phyloP scores from a whole-genome alignment of 2,113 vertebrate genomes.

The Leucosticte australis region DNA sequence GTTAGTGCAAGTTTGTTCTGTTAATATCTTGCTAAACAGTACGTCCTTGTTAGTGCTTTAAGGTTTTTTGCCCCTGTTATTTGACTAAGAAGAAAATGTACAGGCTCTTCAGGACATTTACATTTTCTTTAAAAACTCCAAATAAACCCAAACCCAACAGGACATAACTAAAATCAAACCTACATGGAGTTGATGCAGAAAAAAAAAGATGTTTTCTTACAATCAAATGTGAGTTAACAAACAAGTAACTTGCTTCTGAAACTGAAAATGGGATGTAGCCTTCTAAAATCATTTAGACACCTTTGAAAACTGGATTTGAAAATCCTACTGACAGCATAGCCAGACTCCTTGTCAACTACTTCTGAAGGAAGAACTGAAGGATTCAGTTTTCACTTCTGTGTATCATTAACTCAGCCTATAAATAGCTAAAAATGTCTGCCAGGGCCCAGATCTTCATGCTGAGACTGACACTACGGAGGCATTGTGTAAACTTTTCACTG shows the following conservation, averaged over 20 bases:
- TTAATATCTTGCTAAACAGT: not conserved
- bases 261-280: not conserved
- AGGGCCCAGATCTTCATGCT: not conserved
- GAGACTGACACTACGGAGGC: not conserved
- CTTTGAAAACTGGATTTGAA: not conserved
- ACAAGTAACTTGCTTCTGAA: not conserved
- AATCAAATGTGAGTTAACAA: not conserved
- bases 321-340: not conserved
- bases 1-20: not conserved
- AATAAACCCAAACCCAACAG: fast-evolving
- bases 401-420: not conserved
- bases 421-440: not conserved
- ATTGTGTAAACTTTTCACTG: fast-evolving
- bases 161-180: not conserved
- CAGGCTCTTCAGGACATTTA: not conserved
- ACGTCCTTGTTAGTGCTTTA: not conserved
- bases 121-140: not conserved
- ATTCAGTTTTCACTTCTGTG: conserved; percentile 1
- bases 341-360: not conserved
- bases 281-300: not conserved
- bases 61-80: not conserved
- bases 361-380: not conserved
- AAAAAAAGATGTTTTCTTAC: fast-evolving
- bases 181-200: not conserved
- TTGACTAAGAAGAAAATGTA: not conserved